Percentiles rank a stretch among this genome's conserved stretches.
These are phyloP conservation scores for Myoxocephalus aenaeus DNA, from an alignment of 2,797 vertebrate species.

Conservation along the genomic window DNA sequence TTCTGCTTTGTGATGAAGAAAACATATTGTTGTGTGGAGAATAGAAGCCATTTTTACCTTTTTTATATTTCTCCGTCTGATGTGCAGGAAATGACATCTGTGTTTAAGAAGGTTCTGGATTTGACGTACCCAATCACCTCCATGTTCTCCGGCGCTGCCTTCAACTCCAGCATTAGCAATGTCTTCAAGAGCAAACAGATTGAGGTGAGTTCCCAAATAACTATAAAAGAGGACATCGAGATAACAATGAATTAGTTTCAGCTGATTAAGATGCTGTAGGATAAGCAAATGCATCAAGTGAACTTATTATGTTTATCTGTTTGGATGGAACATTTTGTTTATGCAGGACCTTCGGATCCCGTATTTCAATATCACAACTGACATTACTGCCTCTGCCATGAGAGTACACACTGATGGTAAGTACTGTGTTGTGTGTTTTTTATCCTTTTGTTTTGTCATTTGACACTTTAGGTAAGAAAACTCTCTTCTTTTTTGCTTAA, in stretches of 20 bases:
- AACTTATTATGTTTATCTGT: constrained; percentile 4
- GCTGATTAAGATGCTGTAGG: neutral
- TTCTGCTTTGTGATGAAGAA: neutral
- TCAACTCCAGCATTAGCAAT: constrained; percentile 90
- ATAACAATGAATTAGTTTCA: neutral
- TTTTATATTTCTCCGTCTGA: neutral
- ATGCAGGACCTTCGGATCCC: constrained; percentile 96
- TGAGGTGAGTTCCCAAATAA: constrained; percentile 82
- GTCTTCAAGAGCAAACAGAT: constrained; percentile 96
- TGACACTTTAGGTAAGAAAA: too few species aligned
- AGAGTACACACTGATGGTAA: constrained; percentile 94
- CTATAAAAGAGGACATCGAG: neutral
- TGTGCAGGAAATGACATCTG: constrained; percentile 92
- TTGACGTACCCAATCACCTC: constrained; percentile 96
- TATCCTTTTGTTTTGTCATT: too few species aligned
- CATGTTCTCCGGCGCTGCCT: constrained; percentile 94
- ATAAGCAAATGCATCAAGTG: neutral
- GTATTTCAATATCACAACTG: constrained; percentile 94
- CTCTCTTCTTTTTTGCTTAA: neutral
- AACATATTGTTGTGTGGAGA: neutral
- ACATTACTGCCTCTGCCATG: constrained; percentile 95
- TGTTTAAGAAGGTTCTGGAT: constrained; percentile 91
- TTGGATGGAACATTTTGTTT: constrained; percentile 28
- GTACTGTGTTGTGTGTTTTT: neutral
- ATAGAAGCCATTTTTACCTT: neutral